Evolutionary conservation across 2,797 vertebrate genomes (phyloP), one percentile per base, ranked within the genome.

Genomic region (Chlorospingus flavigularis): DNA sequence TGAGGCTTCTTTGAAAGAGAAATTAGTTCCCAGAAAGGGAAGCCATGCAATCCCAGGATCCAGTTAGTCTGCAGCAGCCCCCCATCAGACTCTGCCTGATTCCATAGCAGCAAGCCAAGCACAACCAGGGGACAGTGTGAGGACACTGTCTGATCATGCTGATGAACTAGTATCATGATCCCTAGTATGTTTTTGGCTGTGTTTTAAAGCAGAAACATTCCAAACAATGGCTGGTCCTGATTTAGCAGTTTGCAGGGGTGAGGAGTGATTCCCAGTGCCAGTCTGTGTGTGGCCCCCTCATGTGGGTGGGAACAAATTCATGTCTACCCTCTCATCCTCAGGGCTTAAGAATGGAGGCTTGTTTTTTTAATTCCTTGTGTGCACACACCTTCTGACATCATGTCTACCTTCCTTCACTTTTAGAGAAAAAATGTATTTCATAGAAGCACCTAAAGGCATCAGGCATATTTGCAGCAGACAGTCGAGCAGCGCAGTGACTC

Each of bases 1-100:
- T 91, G 57, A 63, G 11, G 24, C 12, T 91, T 74, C 48, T 91
- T 91, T 89, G 61, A 86, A 91, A 77, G 48, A 79, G 40, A 85
- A 85, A 75, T 67, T n/a, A 42, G 3, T 24, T 31, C 76, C 25
- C 48, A 60, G 18, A 48, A 45, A 76, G 25, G 31, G 53, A 50
- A 57, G 13, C 33, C 70, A 5, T 63, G 45, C 42, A 79, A 5
- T 39, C 31, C 50, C 1, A 1, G 6, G 30, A 35, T 33, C 40
- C 37, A 79, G 28, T 28, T 25, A 23, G 3, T 18, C 28, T 79
- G 40, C 45, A 53, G 70, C 31, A 42, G 40, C 24, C 85, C 43
- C 18, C 28, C 17, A 17, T n/a, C 53, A 66, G 20, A 4, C 25
- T 81, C 50, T 58, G 28, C 16, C 40, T 40, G 31, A 18, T 23